Base-by-base conservation (phyloP, 1,140 invertebrate genomes). In the Aphaenogaster floridana region DNA sequence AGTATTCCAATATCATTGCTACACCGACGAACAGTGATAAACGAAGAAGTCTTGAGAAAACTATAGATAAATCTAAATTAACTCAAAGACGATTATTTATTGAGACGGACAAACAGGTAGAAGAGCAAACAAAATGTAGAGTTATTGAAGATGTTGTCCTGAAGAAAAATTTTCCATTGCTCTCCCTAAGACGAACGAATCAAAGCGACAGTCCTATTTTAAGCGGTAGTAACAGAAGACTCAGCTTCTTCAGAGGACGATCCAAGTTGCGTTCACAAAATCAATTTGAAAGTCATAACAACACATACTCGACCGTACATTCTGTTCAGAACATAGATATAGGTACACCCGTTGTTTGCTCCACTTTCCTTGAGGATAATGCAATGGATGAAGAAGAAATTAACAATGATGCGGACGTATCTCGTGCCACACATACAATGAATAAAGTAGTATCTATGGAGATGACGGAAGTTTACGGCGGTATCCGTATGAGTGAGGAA, bases 291-390 rank as follows among this genome's bases (percentile, higher is more conserved):
- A 74, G 36, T 5, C 15, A 8, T 21, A 50, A 84, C 21, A 76
- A 34, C 2, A 45, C 66, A 13, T 36, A 3, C 2, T 76, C 52
- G 5, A 59, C 21, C 8, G 13, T 50, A 50, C 34, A 21, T 2
- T 74, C 68, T 21, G 13, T 21, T 76, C 85, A 88, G 36, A 88
- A 48, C 52, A 52, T 34, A 54, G 66, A 76, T 54, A 83, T 86
- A 34, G 78, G 71, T 76, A 7, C 63, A 7, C 92, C 93, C 21
- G 50, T 94, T 28, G 85, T 66, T 28, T 93, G 89, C 86, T 94
- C 93, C 1, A 92, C 94, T 28, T 94, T 94, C 63, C 92, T 93
- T 34, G 78, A 88, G 7, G 39, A 86, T 15, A 52, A 77, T 17
- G 9, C 28, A 54, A 71, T 9, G 2, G 57, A 13, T 28, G 17